Percentiles rank a stretch among this genome's conserved stretches.
These are phyloP conservation scores for Eublepharis macularius DNA, from an alignment of 2,113 vertebrate genomes.

Conservation along the genomic window DNA sequence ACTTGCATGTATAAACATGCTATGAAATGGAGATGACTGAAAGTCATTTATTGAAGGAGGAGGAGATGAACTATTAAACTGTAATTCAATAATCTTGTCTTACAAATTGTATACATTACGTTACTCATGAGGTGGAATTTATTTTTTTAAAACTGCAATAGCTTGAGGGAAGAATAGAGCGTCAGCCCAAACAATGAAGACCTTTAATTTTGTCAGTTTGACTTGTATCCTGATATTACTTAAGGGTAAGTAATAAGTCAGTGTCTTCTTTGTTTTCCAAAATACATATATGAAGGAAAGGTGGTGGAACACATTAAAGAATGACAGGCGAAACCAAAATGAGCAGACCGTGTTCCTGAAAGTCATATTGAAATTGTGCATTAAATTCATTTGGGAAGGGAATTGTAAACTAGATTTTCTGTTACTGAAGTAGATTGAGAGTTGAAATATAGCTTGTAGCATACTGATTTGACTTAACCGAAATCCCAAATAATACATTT, in stretches of 20 bases:
- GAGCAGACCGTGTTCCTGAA: not conserved
- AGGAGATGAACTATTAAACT: not conserved
- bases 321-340: not conserved
- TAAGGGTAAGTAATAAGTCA: conserved; percentile 11
- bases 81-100: conserved; percentile 19
- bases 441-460: not conserved
- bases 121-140: not conserved
- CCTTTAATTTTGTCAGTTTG: conserved; percentile 33
- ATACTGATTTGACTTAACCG: not conserved
- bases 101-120: conserved; percentile 9
- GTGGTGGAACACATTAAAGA: not conserved
- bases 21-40: conserved; percentile 16
- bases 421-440: too few relatives aligned
- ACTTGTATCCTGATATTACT: conserved; percentile 1
- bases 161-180: conserved; percentile 28
- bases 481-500: not conserved
- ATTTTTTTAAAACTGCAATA: conserved; percentile 30
- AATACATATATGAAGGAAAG: not conserved
- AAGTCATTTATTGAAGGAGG: conserved; percentile 16
- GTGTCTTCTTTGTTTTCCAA: conserved; percentile 14
- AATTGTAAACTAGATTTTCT: not conserved
- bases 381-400: not conserved
- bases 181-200: conserved; percentile 23
- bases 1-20: rapidly evolving
- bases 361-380: not conserved